Evolutionary conservation across 2,113 vertebrate genomes (phyloP), one percentile per base, ranked within the genome.

Genomic region (Petroica traversi): DNA sequence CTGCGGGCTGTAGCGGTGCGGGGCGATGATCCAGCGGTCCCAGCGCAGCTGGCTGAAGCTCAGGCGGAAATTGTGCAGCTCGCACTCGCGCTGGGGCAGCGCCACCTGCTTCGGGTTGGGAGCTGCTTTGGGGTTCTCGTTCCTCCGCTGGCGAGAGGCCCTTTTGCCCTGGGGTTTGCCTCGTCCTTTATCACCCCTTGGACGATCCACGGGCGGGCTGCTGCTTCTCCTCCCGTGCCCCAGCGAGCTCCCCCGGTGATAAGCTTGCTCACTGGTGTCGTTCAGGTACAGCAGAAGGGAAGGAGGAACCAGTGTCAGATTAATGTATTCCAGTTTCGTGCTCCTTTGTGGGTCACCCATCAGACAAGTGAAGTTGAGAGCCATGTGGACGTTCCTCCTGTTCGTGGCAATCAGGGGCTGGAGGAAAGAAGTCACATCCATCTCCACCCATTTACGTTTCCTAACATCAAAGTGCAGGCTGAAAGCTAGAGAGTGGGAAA

Each of bases 11-110:
- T 99, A 99, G 31, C 98, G 94, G 40, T 98, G 98, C 3, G 99
- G 99, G 3, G 98, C 99, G 58, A 99, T 98, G 28, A 99, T 99
- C 99, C 99, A 99, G 58, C 97, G 98, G 95, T 99, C 99, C 98
- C 99, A 98, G 19, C 98, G 98, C 23, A 99, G 98, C 77, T 99
- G 99, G 85, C 98, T 98, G 49, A 99, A 99, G 57, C 98, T 98
- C 5, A 99, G 98, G 36, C 98, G 98, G 76, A 99, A 99, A 91
- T 98, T 98, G 61, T 99, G 99, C 62, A 99, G 98, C 95, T 98
- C 98, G 18, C 99, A 99, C 92, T 99, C 99, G 2, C 98, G 98
- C 25, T 97, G 98, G 4, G 98, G 98, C 43, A 98, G 97, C 25
- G 95, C 96, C 0, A 98, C 97, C 45, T 95, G 98, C 8, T 97